Base-by-base conservation (phyloP, 1,140 invertebrate species). In the Calliphora vicina region DNA sequence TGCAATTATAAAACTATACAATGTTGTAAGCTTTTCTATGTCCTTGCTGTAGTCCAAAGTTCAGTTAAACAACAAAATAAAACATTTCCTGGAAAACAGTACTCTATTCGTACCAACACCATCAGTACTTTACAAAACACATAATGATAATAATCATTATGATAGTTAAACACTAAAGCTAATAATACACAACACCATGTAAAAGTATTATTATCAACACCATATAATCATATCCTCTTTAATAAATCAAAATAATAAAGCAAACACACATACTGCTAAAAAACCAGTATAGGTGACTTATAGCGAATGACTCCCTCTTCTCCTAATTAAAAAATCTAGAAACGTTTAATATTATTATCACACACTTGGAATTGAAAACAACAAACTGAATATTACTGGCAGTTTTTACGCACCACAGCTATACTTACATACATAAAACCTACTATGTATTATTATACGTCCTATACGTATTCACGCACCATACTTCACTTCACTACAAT, bases 321-420 rank as follows among this genome's bases (percentile, higher is more conserved):
- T 20, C 9, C 61, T 67, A 25, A 67, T 67, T 67, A 67, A 25
- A 20, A 67, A 67, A 25, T 20, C 61, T 67, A 67, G 20, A 67
- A 67, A 67, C 61, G 61, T 67, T 67, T 25, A 67, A 67, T 67
- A 67, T 67, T 67, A 67, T 67, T 67, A 67, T 67, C 61, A 67
- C 61, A 67, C 61, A 67, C 61, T 67, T 57, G 50, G 35, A 57
- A 57, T 57, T 57, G 50, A 13, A 57, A 57, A 57, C 50, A 57
- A 57, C 50, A n/a, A 57, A 57, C 15, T 57, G n/a, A 57, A 6
- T 17, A 57, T 15, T 2, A 57, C 50, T 17, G 6, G 5, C 10
- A 35, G 10, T 35, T 35, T 1, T 35, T 35, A 35, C 1, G 35
- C 50, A 1, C 15, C 17, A 57, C 50, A 57, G n/a, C 50, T n/a